phyloP scores from a whole-genome alignment of 2,888 invertebrate genomes.

The Dioctria rufipes region DNA sequence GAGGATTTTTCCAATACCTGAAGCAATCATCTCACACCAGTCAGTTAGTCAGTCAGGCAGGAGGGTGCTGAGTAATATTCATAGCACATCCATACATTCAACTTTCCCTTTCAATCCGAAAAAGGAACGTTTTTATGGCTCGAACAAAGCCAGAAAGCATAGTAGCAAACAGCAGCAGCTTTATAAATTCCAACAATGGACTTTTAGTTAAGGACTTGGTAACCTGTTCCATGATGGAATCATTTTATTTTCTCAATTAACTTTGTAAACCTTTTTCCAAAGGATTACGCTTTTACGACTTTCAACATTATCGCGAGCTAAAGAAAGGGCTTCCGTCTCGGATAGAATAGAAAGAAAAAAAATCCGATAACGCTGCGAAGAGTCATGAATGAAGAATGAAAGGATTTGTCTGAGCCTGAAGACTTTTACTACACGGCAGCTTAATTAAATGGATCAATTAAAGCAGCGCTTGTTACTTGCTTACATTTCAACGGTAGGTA shows the following conservation, averaged over 20 bases:
- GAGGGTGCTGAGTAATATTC: constrained; percentile 31
- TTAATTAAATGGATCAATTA: constrained; percentile 47
- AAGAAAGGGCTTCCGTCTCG: constrained; percentile 33
- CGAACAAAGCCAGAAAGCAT: constrained; percentile 17
- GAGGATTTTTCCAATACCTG: constrained; percentile 26
- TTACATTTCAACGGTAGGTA: background rate
- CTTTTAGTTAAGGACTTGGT: constrained; percentile 32
- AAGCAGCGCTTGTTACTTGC: background rate
- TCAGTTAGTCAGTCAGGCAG: no score
- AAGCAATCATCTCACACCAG: background rate
- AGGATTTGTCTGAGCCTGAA: constrained; percentile 24
- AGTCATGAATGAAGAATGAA: constrained; percentile 37
- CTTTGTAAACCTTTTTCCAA: constrained; percentile 56
- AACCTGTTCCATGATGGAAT: constrained; percentile 49
- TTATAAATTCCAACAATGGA: constrained; percentile 41
- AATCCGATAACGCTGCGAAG: constrained; percentile 7
- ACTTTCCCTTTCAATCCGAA: background rate
- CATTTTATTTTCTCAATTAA: constrained; percentile 58
- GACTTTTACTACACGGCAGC: constrained; percentile 3
- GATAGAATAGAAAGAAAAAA: constrained; percentile 18
- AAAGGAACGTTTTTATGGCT: constrained; percentile 38
- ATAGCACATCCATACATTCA: constrained; percentile 40
- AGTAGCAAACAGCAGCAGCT: constrained; percentile 9
- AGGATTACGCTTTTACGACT: constrained; percentile 56
- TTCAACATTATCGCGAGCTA: constrained; percentile 53